Percentiles rank a stretch among this genome's conserved stretches.
These are phyloP conservation scores for Lasioglossum baleicum DNA, from an alignment of 1,140 invertebrate species.

Conservation along the genomic window DNA sequence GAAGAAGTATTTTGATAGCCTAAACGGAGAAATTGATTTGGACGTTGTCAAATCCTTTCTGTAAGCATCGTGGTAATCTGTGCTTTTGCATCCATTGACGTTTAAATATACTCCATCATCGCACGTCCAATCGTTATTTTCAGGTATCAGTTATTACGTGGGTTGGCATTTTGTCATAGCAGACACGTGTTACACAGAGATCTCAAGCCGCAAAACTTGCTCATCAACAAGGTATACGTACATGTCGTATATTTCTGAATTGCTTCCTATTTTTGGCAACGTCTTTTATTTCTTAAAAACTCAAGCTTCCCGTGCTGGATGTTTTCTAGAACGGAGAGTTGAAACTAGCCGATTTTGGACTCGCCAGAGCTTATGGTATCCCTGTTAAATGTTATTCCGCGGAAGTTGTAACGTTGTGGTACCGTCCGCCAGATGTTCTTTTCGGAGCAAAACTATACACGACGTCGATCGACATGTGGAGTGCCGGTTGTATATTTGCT, in stretches of 20 bases:
- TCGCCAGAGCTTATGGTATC: slow-evolving; percentile 99
- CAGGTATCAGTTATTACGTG: slow-evolving; percentile 95
- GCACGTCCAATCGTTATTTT: slow-evolving; percentile 53
- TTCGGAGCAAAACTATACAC: slow-evolving; percentile 99
- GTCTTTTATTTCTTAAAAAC: too few relatives aligned
- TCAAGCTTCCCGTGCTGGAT: too few relatives aligned
- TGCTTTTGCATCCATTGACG: too few relatives aligned
- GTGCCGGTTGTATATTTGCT: slow-evolving; percentile 99
- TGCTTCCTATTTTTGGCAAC: too few relatives aligned
- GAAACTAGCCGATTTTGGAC: slow-evolving; percentile 99
- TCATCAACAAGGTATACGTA: slow-evolving; percentile 94
- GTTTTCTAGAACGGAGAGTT: slow-evolving; percentile 92
- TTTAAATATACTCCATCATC: too few relatives aligned
- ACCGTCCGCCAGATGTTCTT: slow-evolving; percentile 98
- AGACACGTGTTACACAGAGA: slow-evolving; percentile 98
- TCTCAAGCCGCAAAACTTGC: slow-evolving; percentile 98
- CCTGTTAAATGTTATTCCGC: slow-evolving; percentile 99
- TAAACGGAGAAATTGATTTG: slow-evolving; percentile 98
- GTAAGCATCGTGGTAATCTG: slow-evolving; percentile 79
- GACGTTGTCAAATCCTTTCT: slow-evolving; percentile 97
- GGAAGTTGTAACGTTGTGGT: slow-evolving; percentile 98
- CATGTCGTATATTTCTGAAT: too few relatives aligned
- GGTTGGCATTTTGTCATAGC: slow-evolving; percentile 98
- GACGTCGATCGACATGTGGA: slow-evolving; percentile 99
- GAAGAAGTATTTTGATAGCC: slow-evolving; percentile 99